Evolutionary conservation across 92 coral and sea anemone species (phyloP), one percentile per base, ranked within the genome.

Genomic region (Chrysogorgia sp.): DNA sequence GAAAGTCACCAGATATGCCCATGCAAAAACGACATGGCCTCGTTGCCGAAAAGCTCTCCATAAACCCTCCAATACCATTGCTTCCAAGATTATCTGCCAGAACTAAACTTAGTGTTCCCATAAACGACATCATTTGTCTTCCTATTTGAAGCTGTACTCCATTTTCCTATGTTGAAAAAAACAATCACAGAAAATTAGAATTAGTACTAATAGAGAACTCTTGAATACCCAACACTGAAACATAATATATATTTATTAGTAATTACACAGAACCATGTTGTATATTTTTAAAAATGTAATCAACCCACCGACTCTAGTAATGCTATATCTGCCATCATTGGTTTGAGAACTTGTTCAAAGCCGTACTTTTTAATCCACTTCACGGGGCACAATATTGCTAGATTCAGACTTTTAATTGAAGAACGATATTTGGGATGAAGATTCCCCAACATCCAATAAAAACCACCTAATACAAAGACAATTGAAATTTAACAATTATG

Each of bases 21-120:
- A 83, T 83, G 60, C 90, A 87, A 83, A 83, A 87, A 22, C 87
- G 71, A 68, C 88, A 83, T 7, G 82, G 72, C 70, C 81, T 87
- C 37, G n/a, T 29, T 19, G 85, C 85, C 17, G 63, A 62, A 58
- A 87, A 83, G 81, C 87, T 74, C 40, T 87, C 90, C 82, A 78
- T 78, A 45, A 87, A 87, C 19, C 90, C 87, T 45, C 90, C 90
- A 21, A 70, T 34, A 7, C 49, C 34, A 71, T 87, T 82, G 57
- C 90, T 83, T 10, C 87, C 85, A 29, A 83, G 85, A 65, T 87
- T 87, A 61, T 87, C 90, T 33, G 90, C 90, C 45, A 64, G 62
- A 28, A 80, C 81, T 56, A 52, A 83, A 57, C 87, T 68, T 9
- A 83, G 41, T 8, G 90, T 77, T 6, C 87, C 90, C 58, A 40